Conservation (phyloP, 2,888 invertebrate genomes). For the Trichacis sp. region DNA sequence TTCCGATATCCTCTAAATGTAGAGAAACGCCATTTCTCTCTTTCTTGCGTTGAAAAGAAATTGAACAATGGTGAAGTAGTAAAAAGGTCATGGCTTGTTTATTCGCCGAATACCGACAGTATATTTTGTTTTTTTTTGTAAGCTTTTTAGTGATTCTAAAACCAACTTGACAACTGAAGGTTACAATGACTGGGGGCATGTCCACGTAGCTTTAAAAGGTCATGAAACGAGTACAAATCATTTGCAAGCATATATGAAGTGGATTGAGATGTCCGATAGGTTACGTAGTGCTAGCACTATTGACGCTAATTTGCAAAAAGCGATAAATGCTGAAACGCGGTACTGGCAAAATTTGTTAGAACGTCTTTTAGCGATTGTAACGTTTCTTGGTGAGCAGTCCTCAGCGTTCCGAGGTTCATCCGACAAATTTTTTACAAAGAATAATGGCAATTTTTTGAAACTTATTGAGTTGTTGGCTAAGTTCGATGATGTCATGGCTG, state of each 20-base stretch:
- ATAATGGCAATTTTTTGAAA: too few species aligned
- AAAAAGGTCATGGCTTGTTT: constrained; percentile 27
- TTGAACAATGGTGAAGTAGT: constrained; percentile 26
- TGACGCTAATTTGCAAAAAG: too few species aligned
- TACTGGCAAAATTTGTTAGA: constrained; percentile 32
- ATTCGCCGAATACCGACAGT: constrained; percentile 16
- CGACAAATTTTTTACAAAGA: too few species aligned
- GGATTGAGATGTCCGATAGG: too few species aligned
- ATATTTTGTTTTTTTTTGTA: constrained; percentile 27
- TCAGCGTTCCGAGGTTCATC: constrained; percentile 40
- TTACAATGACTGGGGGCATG: constrained; percentile 19
- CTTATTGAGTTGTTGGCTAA: too few species aligned
- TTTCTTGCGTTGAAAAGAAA: too few species aligned
- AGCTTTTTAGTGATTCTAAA: constrained; percentile 12
- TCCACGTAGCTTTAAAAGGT: constrained; percentile 11
- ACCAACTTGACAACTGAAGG: constrained; percentile 17
- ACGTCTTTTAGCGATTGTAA: constrained; percentile 31
- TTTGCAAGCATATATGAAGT: constrained; percentile 8
- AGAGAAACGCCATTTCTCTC: too few species aligned
- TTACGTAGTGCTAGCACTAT: background rate
- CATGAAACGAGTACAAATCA: constrained; percentile 14
- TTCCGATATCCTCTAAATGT: too few species aligned
- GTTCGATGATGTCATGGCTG: too few species aligned
- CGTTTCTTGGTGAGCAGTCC: constrained; percentile 31
- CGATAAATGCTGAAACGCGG: constrained; percentile 29